Conservation (phyloP, 2,797 vertebrate genomes). For the Phataginus tetradactyla region DNA sequence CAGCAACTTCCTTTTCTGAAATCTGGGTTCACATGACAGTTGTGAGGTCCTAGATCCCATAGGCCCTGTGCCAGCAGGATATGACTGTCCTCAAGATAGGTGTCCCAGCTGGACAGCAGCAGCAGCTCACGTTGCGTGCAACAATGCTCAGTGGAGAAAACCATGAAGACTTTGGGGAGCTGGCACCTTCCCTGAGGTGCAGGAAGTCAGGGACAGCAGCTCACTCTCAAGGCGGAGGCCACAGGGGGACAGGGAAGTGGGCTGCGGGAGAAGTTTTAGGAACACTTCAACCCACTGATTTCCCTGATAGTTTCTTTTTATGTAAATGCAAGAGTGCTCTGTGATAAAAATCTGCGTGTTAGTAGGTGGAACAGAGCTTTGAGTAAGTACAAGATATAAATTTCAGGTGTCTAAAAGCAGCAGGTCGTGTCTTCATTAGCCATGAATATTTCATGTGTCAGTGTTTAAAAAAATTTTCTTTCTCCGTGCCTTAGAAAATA, state of each 20-base stretch:
- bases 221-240: neutral
- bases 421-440: neutral
- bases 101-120: neutral
- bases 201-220: neutral
- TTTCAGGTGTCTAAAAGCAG: neutral
- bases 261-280: neutral
- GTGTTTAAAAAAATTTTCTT: neutral
- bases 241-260: neutral
- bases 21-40: neutral
- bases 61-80: neutral
- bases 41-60: neutral
- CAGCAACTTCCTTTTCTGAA: neutral
- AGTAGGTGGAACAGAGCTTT: neutral
- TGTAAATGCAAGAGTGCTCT: neutral
- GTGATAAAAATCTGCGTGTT: neutral
- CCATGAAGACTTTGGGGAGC: neutral
- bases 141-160: neutral
- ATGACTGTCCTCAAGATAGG: neutral
- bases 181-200: neutral
- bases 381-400: neutral
- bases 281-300: neutral
- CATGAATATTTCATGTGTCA: neutral
- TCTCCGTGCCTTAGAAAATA: neutral
- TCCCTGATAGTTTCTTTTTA: neutral
- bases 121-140: neutral